These are phyloP conservation scores for Drosophila meridionalis DNA, from an alignment of 2,888 invertebrate genomes.

Conservation along the genomic window DNA sequence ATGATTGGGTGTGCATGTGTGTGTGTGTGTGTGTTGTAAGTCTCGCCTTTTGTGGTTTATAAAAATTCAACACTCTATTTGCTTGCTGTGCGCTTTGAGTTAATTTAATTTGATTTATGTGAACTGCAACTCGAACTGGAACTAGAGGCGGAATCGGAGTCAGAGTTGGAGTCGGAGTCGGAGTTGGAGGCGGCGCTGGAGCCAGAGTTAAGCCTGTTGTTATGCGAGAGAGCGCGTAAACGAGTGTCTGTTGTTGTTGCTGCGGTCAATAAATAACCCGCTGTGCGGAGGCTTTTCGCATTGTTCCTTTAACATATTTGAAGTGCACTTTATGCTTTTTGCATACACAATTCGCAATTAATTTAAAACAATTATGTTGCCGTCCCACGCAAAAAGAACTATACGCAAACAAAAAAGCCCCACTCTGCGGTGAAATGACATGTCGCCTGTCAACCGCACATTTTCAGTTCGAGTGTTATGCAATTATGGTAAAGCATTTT, in stretches of 20 bases:
- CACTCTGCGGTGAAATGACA: constrained; percentile 74
- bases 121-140: constrained; percentile 26
- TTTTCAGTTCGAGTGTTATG: constrained; percentile 68
- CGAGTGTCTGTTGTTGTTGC: constrained; percentile 49
- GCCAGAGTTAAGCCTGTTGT: constrained; percentile 42
- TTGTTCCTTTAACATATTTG: constrained; percentile 73
- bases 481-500: constrained; percentile 63
- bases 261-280: constrained; percentile 76
- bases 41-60: constrained; percentile 45
- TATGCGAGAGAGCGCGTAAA: constrained; percentile 11
- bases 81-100: constrained; percentile 48
- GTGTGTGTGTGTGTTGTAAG: constrained; percentile 24
- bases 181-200: background rate
- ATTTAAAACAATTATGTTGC: constrained; percentile 76
- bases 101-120: constrained; percentile 74
- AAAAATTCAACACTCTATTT: constrained; percentile 65
- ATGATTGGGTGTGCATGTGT: constrained; percentile 37
- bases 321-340: constrained; percentile 77
- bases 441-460: constrained; percentile 77
- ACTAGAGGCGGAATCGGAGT: constrained; percentile 6
- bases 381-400: constrained; percentile 46
- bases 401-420: constrained; percentile 22
- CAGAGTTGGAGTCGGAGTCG: constrained; percentile 12
- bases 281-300: constrained; percentile 62
- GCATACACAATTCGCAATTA: constrained; percentile 77